Evolutionary conservation across 2,888 invertebrate species (phyloP).

Genomic region (Hermaeophaga mercurialis): DNA sequence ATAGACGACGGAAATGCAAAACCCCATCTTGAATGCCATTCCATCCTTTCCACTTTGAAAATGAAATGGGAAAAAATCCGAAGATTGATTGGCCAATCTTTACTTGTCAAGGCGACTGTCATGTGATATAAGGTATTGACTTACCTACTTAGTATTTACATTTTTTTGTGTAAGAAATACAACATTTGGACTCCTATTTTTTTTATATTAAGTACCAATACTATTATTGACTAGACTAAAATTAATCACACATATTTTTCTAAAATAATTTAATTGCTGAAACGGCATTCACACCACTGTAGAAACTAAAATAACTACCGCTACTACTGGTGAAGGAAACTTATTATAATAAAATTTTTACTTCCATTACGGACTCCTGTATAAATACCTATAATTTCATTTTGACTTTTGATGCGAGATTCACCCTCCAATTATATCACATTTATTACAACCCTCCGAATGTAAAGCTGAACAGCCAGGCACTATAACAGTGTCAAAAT

Average conservation of each 20-base stretch:
- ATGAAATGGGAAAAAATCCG: conserved; percentile 47
- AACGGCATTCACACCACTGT: no score
- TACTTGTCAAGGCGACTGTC: conserved; percentile 40
- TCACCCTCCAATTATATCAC: conserved; percentile 19
- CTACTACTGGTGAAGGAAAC: no score
- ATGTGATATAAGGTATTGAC: conserved; percentile 1
- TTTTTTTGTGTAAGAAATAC: background rate
- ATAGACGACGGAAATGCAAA: conserved; percentile 31
- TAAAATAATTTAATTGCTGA: no score
- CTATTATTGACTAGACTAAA: no score
- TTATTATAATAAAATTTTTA: background rate
- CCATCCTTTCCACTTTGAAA: conserved; percentile 26
- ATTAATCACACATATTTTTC: no score
- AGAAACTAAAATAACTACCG: no score
- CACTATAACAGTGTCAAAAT: conserved; percentile 15
- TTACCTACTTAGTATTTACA: background rate
- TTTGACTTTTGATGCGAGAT: conserved; percentile 13
- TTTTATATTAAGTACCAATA: no score
- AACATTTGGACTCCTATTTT: no score
- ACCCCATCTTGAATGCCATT: conserved; percentile 22
- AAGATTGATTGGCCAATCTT: conserved; percentile 50
- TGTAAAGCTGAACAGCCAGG: conserved; percentile 7
- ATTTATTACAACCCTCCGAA: conserved; percentile 9
- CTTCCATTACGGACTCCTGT: background rate
- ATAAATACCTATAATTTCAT: conserved; percentile 8